Base-by-base conservation (phyloP, 2,113 vertebrate species). In the Sapayoa aenigma region DNA sequence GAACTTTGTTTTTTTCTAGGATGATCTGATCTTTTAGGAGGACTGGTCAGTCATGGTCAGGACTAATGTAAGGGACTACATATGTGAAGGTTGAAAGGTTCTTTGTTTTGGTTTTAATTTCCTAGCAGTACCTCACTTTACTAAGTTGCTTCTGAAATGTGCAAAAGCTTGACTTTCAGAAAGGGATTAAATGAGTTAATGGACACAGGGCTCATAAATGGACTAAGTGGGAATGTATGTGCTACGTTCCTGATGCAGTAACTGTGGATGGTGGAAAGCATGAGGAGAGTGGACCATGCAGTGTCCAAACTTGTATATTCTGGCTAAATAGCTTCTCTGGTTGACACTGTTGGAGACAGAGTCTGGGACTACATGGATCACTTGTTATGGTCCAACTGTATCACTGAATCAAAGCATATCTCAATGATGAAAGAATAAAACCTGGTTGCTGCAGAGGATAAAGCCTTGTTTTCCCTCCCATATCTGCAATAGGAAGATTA, bases 231-330 rank as follows among this genome's bases (percentile, higher is more conserved):
- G 19, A 75, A 49, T 9, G 23, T 67, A 44, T 30, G 14, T 72
- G 46, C 42, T 72, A 0, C 0, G 0, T 69, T 47, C 81, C 39
- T 60, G 9, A 47, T 27, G 18, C 15, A 41, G 0, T 60, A 68
- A 21, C 1, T 5, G 37, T 1, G 2, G 37, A 19, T 20, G 27
- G 49, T 52, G 35, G 44, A 33, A 83, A 42, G 46, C 22, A 4
- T 14, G 53, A 73, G 63, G 44, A 50, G 42, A n/a, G 22, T 7
- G n/a, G 42, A 49, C 12, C 31, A 56, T 2, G 1, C 13, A 20
- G 16, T 19, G 28, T 47, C 37, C 60, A 66, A 59, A 31, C 11
- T 76, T 73, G 24, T 20, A 5, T 68, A 4, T 87, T 58, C n/a
- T 75, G 15, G n/a, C 53, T 66, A 18, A 76, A 39, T 12, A 73